Percentiles rank a stretch among this genome's conserved stretches.
These are phyloP conservation scores for Cryptocephalus primarius DNA, from an alignment of 2,888 invertebrate genomes.

Conservation along the genomic window DNA sequence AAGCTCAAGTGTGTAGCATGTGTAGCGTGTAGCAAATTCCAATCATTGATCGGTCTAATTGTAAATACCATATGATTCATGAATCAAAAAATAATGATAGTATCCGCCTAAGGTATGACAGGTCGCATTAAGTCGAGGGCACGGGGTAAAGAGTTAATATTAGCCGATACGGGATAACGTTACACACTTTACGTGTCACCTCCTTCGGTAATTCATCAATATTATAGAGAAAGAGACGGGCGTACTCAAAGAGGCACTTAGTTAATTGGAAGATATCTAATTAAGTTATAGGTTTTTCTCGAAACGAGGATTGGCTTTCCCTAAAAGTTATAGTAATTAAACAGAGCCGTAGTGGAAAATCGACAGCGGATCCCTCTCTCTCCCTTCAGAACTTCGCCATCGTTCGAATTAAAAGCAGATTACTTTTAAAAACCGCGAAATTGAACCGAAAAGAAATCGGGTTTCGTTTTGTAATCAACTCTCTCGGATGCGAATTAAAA, in stretches of 20 bases:
- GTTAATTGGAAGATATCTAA: constrained; percentile 33
- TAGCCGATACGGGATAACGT: constrained; percentile 2
- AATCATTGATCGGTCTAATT: too few species aligned
- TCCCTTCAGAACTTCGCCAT: constrained; percentile 10
- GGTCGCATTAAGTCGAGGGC: too few species aligned
- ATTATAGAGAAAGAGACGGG: constrained; percentile 9
- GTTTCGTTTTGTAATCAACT: constrained; percentile 11
- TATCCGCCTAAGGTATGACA: too few species aligned
- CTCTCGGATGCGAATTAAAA: constrained; percentile 10
- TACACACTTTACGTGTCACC: constrained; percentile 9
- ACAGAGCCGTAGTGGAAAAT: constrained; percentile 17
- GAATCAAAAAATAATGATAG: too few species aligned
- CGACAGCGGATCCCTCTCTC: constrained; percentile 13
- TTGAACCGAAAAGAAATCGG: constrained; percentile 10
- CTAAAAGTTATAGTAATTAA: constrained; percentile 29
- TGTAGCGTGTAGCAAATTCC: too few species aligned
- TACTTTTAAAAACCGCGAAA: constrained; percentile 17
- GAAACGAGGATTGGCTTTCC: constrained; percentile 27
- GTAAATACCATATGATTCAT: too few species aligned
- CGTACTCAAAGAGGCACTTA: constrained; percentile 22
- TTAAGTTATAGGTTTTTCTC: constrained; percentile 32
- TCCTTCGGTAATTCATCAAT: constrained; percentile 15
- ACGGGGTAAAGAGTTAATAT: constrained; percentile 8
- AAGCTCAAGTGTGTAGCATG: too few species aligned
- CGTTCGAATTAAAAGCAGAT: constrained; percentile 16